phyloP scores from a whole-genome alignment of 2,113 vertebrate genomes.

The Myrmophylax atrothorax region DNA sequence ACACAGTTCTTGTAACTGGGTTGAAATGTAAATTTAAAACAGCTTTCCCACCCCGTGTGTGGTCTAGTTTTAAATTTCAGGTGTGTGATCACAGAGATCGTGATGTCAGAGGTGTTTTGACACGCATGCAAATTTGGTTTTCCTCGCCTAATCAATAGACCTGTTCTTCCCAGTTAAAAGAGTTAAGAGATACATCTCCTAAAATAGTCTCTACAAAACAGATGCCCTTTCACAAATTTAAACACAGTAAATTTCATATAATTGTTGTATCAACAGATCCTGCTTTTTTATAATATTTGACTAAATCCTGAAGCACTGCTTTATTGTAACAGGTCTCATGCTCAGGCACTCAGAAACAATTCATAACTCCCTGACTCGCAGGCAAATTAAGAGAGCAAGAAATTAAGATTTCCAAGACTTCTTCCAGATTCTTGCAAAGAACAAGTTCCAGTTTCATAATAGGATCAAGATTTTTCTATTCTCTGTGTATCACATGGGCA shows the following conservation, averaged over 20 bases:
- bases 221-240: background rate
- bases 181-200: background rate
- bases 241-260: background rate
- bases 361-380: background rate
- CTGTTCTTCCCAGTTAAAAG: background rate
- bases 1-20: background rate
- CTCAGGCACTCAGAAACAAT: background rate
- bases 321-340: background rate
- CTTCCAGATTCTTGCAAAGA: background rate
- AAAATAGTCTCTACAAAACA: background rate
- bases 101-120: background rate
- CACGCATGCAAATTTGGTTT: background rate
- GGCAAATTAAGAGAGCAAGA: background rate
- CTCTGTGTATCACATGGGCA: background rate
- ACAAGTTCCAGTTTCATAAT: background rate
- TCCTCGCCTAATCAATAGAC: background rate
- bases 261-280: background rate
- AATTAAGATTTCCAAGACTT: background rate
- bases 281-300: background rate
- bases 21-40: slow-evolving; percentile 2
- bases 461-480: background rate
- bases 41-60: background rate
- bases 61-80: background rate
- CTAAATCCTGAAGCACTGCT: background rate
- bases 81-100: background rate